Evolutionary conservation across 2,888 invertebrate species (phyloP).

Genomic region (Myopa tessellatipennis): DNA sequence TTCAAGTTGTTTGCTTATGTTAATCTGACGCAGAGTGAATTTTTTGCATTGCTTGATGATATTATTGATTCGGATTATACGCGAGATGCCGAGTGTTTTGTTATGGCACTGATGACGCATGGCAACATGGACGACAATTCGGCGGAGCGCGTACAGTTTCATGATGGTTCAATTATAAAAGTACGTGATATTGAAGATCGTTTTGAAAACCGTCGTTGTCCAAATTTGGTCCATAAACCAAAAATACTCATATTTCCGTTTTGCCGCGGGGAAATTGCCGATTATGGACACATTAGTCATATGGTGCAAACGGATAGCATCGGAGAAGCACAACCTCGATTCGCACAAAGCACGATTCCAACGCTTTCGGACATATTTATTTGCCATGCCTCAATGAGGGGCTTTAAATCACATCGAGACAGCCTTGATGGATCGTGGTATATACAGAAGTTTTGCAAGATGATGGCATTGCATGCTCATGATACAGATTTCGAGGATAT

Average conservation of each 20-base stretch:
- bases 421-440: constrained; percentile 76
- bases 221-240: constrained; percentile 72
- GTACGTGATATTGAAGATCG: constrained; percentile 71
- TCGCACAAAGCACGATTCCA: constrained; percentile 15
- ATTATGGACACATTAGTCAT: constrained; percentile 55
- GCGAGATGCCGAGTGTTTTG: constrained; percentile 72
- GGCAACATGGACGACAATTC: constrained; percentile 70
- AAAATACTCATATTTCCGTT: constrained; percentile 81
- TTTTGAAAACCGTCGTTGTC: constrained; percentile 72
- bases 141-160: constrained; percentile 72
- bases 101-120: constrained; percentile 77
- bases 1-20: constrained; percentile 67
- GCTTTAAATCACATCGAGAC: constrained; percentile 71
- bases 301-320: constrained; percentile 47
- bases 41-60: constrained; percentile 66
- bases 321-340: constrained; percentile 13
- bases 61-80: constrained; percentile 68
- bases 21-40: constrained; percentile 63
- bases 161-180: constrained; percentile 70
- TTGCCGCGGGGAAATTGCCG: constrained; percentile 70
- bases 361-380: constrained; percentile 73
- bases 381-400: constrained; percentile 75
- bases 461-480: constrained; percentile 75
- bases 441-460: constrained; percentile 75
- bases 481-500: constrained; percentile 75